Base-by-base conservation (phyloP, 2,113 vertebrate genomes). In the Scatophagus argus region DNA sequence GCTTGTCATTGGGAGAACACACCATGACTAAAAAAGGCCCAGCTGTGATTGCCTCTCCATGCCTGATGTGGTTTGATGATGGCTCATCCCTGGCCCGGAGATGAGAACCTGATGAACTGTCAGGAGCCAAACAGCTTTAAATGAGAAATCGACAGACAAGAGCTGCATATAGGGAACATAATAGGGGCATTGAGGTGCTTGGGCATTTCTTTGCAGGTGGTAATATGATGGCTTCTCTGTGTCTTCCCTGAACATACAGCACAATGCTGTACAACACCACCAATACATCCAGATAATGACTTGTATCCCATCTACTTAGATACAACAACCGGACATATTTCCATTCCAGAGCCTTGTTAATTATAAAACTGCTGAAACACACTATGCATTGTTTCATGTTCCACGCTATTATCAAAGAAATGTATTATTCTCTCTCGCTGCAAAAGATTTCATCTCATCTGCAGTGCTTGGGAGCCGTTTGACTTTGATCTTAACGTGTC, bases 11-110 rank as follows among this genome's bases (percentile, higher is more conserved):
- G 85, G 73, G 89, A 84, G 83, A 83, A 73, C 72, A 87, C 76
- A 83, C 84, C 86, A 77, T 91, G 86, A 90, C 88, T 91, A 87
- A 86, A 94, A 88, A 90, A 90, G 85, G 72, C 85, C 89, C 70
- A 74, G 74, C 76, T 81, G 82, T 91, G 92, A 95, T 95, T 93
- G 92, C 86, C 81, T 93, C 86, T 91, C 83, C 87, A 94, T 94
- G 93, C 93, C 89, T 94, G 93, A 93, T 89, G 90, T 92, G 87
- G 85, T 91, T 87, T 71, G 85, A 88, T 91, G 93, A 93, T 94
- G 93, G 88, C 84, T 87, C 84, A 90, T 88, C 82, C 75, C 79
- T 56, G 70, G 77, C 68, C 75, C 58, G 72, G 66, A 93, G 89
- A 94, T 93, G 90, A 91, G 82, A 90, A 86, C 86, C 85, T 81